These are phyloP conservation scores for Thripadectes ignobilis DNA, from an alignment of 2,797 vertebrate genomes.

Conservation along the genomic window DNA sequence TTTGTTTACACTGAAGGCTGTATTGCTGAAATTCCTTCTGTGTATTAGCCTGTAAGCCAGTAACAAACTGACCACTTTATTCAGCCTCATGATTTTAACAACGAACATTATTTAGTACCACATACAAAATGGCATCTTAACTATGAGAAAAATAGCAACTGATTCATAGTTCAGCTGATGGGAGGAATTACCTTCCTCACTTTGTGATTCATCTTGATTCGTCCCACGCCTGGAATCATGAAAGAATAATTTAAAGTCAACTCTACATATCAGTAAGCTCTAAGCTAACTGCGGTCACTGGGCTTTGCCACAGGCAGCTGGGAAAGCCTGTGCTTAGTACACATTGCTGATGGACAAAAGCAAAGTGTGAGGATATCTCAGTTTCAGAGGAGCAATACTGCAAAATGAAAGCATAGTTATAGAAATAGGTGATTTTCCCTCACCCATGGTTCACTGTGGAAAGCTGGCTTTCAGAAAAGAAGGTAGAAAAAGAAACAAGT, in stretches of 20 bases:
- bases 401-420: not conserved
- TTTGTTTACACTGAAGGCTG: not conserved
- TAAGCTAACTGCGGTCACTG: not conserved
- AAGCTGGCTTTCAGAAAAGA: not conserved
- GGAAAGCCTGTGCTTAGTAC: not conserved
- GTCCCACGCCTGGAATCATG: not conserved
- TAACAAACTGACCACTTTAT: slow-evolving; percentile 32
- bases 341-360: not conserved
- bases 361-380: not conserved
- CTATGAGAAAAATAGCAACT: slow-evolving; percentile 17
- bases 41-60: not conserved
- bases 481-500: not conserved
- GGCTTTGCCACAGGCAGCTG: not conserved
- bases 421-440: not conserved
- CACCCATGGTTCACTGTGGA: not conserved
- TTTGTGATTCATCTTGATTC: slow-evolving; percentile 49
- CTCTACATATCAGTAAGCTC: not conserved
- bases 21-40: not conserved
- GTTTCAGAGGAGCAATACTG: not conserved
- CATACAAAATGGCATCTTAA: not conserved
- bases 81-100: slow-evolving; percentile 22
- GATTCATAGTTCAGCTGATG: slow-evolving; percentile 42
- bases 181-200: slow-evolving; percentile 37
- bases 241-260: not conserved
- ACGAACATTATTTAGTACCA: slow-evolving; percentile 14